These are phyloP conservation scores for Drosophila pectinifera DNA, from an alignment of 1,140 invertebrate species.

Conservation along the genomic window DNA sequence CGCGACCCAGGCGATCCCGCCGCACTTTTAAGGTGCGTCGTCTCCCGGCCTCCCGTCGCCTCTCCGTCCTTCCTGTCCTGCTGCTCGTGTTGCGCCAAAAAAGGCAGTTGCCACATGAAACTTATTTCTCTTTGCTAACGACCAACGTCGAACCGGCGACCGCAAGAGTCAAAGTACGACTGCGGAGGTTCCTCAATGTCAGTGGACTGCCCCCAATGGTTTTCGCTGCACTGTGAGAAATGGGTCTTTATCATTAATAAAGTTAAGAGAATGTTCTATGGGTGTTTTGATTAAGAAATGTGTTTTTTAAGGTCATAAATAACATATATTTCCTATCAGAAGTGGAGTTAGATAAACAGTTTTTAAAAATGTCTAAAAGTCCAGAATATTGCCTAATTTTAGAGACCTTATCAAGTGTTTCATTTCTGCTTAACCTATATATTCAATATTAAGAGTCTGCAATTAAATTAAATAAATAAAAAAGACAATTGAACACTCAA, in stretches of 20 bases:
- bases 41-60: conserved; percentile 51
- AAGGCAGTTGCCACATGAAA: conserved; percentile 56
- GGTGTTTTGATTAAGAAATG: neutral
- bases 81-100: conserved; percentile 47
- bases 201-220: conserved; percentile 42
- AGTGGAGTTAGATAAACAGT: too few species aligned
- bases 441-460: too few species aligned
- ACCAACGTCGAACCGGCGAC: conserved; percentile 39
- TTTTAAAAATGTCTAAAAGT: too few species aligned
- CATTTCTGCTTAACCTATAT: neutral
- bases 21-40: conserved; percentile 72
- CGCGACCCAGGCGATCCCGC: conserved; percentile 29
- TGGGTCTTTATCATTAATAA: neutral
- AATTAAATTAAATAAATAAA: neutral
- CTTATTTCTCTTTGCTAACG: conserved; percentile 30
- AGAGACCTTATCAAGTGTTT: neutral
- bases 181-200: conserved; percentile 48
- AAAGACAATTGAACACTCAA: too few species aligned
- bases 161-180: conserved; percentile 75
- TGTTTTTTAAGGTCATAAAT: too few species aligned
- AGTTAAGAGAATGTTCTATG: too few species aligned
- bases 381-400: neutral
- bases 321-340: neutral
- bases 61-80: neutral
- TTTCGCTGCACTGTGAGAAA: conserved; percentile 22